Conservation (phyloP, 2,888 invertebrate species). For the Galerucella calmariensis region DNA sequence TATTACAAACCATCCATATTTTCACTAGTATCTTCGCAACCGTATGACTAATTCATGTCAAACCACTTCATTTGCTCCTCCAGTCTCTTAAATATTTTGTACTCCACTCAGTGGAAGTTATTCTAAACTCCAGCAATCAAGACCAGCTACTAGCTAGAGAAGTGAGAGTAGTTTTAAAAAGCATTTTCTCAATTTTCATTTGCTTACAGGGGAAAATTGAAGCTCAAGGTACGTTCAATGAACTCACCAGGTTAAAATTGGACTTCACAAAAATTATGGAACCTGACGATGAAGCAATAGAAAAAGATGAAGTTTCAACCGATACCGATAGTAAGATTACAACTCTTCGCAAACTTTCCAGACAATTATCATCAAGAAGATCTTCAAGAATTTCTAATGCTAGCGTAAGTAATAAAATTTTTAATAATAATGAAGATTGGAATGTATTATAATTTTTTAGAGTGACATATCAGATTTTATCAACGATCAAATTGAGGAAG, state of each 20-base stretch:
- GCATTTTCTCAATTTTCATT: not conserved
- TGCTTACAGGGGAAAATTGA: constrained; percentile 6
- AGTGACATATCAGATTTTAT: not conserved
- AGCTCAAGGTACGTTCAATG: constrained; percentile 27
- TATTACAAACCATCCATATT: not conserved
- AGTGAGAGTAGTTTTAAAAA: no score
- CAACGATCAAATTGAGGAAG: constrained; percentile 33
- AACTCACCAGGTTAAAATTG: constrained; percentile 13
- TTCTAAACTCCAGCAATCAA: no score
- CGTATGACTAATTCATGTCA: no score
- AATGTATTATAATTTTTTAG: not conserved
- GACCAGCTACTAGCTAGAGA: no score
- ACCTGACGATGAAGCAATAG: constrained; percentile 23
- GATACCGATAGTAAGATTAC: not conserved
- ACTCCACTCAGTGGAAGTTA: no score
- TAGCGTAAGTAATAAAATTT: not conserved
- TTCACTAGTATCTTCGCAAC: no score
- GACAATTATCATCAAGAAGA: not conserved
- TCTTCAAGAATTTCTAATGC: not conserved
- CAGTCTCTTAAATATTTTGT: no score
- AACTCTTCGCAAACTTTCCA: not conserved
- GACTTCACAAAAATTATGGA: constrained; percentile 27
- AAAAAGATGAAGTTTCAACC: not conserved
- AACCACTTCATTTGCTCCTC: no score
- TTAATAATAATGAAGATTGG: not conserved